These are phyloP conservation scores for Hirtodrosophila confusa DNA, from an alignment of 2,888 invertebrate species.

Conservation along the genomic window DNA sequence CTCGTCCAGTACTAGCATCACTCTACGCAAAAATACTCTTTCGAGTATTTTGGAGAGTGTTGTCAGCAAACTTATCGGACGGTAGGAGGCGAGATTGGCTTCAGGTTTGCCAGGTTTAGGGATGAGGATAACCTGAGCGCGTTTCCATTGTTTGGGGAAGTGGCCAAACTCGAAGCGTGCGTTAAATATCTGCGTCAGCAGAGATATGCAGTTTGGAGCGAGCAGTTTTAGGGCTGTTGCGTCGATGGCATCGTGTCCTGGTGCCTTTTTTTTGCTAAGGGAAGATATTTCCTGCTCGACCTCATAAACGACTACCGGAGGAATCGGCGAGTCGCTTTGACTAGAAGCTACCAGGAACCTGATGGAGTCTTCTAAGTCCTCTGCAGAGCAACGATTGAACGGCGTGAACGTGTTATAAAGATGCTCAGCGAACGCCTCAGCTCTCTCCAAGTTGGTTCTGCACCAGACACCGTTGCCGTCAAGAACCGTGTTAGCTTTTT, in stretches of 20 bases:
- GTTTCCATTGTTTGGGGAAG: constrained; percentile 2
- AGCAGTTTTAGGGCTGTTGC: constrained; percentile 1
- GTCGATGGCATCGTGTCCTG: not conserved
- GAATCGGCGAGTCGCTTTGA: not conserved
- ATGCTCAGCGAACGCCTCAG: constrained; percentile 14
- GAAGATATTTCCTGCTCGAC: not conserved
- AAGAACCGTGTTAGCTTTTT: not conserved
- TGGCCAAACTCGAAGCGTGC: not conserved
- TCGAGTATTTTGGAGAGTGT: no score
- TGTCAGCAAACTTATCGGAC: no score
- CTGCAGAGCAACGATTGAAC: not conserved
- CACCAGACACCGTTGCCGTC: constrained; percentile 5
- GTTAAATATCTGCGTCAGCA: no score
- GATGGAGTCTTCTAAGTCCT: not conserved
- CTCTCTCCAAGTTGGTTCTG: constrained; percentile 5
- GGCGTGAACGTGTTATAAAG: constrained; percentile 1
- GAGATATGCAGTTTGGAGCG: no score
- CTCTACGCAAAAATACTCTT: no score
- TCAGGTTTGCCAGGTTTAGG: constrained; percentile 6
- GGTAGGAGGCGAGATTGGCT: not conserved
- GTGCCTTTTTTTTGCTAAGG: not conserved
- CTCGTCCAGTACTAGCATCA: no score
- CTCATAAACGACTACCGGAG: not conserved
- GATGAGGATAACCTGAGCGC: constrained; percentile 1
- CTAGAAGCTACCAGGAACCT: constrained; percentile 1